Conservation (phyloP, 2,888 invertebrate genomes). For the Caradrina kadenii region DNA sequence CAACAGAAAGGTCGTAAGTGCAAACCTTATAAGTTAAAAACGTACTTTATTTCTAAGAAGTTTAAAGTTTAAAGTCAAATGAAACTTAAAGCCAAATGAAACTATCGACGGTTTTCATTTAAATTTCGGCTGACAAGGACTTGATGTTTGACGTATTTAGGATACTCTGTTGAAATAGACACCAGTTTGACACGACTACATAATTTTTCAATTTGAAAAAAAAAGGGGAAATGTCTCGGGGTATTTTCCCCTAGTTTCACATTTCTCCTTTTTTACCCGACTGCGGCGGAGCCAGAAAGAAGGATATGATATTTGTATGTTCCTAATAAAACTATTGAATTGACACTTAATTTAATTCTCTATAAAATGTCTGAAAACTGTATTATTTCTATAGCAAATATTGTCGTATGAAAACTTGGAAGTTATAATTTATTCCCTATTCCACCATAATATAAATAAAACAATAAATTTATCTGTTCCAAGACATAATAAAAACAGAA, state of each 20-base stretch:
- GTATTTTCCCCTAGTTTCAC: background rate
- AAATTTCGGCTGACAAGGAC: background rate
- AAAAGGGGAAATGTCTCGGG: background rate
- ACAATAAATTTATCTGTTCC: no score
- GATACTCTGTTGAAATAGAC: constrained; percentile 8
- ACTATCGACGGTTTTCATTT: background rate
- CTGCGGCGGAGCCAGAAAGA: no score
- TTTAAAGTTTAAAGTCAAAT: constrained; percentile 20
- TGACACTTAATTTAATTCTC: no score
- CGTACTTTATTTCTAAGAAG: background rate
- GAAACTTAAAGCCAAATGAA: constrained; percentile 23
- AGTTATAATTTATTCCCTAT: no score
- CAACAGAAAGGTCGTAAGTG: background rate
- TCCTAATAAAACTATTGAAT: no score
- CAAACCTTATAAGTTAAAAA: constrained; percentile 3
- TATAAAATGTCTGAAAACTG: no score
- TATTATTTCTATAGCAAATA: no score
- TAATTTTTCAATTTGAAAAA: no score
- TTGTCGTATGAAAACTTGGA: no score
- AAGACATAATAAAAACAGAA: no score
- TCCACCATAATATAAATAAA: no score
- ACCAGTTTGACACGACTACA: constrained; percentile 8
- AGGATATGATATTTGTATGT: no score
- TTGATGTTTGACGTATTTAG: constrained; percentile 2
- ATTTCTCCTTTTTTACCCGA: background rate